Conservation (phyloP, 1,140 invertebrate species). For the Zaprionus tsacasi region DNA sequence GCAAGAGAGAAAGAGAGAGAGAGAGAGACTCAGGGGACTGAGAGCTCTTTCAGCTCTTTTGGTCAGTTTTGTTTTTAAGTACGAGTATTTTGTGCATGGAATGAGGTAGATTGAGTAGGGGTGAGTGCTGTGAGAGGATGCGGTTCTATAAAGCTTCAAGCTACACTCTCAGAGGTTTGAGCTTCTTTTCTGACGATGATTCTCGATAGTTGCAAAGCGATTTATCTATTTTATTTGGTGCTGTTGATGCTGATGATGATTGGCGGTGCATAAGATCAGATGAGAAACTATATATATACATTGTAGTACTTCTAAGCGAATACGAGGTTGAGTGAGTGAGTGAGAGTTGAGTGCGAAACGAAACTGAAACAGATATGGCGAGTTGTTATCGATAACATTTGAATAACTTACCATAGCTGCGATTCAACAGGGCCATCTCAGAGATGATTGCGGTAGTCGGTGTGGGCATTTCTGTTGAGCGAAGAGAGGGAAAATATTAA, state of each 20-base stretch:
- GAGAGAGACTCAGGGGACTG: not conserved
- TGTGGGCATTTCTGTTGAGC: constrained; percentile 88
- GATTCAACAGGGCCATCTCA: constrained; percentile 76
- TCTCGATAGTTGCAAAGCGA: not conserved
- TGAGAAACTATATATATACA: constrained; percentile 24
- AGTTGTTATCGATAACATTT: not conserved
- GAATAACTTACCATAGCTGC: constrained; percentile 73
- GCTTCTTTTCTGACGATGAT: not conserved
- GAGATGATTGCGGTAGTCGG: constrained; percentile 88
- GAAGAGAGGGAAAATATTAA: constrained; percentile 15
- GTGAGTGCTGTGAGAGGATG: not conserved
- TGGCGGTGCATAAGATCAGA: constrained; percentile 68
- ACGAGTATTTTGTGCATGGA: constrained; percentile 11
- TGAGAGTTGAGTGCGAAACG: constrained; percentile 1
- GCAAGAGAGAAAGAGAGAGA: not conserved
- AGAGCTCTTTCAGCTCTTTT: constrained; percentile 19
- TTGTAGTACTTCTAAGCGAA: constrained; percentile 28
- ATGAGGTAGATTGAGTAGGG: not conserved
- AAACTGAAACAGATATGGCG: constrained; percentile 6
- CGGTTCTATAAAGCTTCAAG: not conserved
- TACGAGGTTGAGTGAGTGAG: constrained; percentile 59
- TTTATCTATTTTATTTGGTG: constrained; percentile 20
- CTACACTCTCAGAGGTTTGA: not conserved
- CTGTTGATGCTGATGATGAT: constrained; percentile 65
- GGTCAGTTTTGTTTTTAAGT: constrained; percentile 22